Base-by-base conservation (phyloP, 1,140 invertebrate genomes). In the Lethocerus indicus region DNA sequence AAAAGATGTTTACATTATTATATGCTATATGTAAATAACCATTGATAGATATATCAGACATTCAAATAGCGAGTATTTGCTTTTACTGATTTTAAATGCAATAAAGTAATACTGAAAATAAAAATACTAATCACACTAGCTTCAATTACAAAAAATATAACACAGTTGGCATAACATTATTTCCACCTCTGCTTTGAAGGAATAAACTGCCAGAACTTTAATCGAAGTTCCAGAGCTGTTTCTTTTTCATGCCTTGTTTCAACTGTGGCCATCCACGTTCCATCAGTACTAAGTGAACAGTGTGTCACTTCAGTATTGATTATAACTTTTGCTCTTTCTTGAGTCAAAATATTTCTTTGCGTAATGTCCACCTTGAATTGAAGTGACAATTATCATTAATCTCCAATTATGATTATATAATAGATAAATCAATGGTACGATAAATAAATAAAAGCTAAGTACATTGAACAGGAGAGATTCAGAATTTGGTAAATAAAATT, bases 141-240 rank as follows among this genome's bases (percentile, higher is more conserved):
- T n/a, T n/a, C n/a, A n/a, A n/a, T n/a, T n/a, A n/a, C n/a, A n/a
- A n/a, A n/a, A n/a, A n/a, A n/a, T n/a, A n/a, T n/a, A n/a, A n/a
- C n/a, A n/a, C n/a, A n/a, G n/a, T n/a, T n/a, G n/a, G n/a, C n/a
- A n/a, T n/a, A n/a, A n/a, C n/a, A n/a, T n/a, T n/a, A n/a, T n/a
- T n/a, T n/a, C n/a, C n/a, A n/a, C n/a, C n/a, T n/a, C n/a, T n/a
- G n/a, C n/a, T n/a, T n/a, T n/a, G n/a, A n/a, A 2, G 61, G 54
- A 53, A 78, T 63, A 58, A 73, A 87, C 42, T 71, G 58, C 85
- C 85, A 91, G 63, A 88, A 88, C 60, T 89, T 90, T 0, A 91
- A 62, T 32, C 76, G 64, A 1, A 80, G 65, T 66, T 88, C 81
- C 3, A 70, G 64, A 1, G 72, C 71, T 50, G 72, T 63, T 37